A percentile compares a stretch with the other conserved stretches of the same genome.
These are phyloP conservation scores for Monoplex corrugatus DNA, from an alignment of 2,888 invertebrate genomes.

Conservation along the genomic window DNA sequence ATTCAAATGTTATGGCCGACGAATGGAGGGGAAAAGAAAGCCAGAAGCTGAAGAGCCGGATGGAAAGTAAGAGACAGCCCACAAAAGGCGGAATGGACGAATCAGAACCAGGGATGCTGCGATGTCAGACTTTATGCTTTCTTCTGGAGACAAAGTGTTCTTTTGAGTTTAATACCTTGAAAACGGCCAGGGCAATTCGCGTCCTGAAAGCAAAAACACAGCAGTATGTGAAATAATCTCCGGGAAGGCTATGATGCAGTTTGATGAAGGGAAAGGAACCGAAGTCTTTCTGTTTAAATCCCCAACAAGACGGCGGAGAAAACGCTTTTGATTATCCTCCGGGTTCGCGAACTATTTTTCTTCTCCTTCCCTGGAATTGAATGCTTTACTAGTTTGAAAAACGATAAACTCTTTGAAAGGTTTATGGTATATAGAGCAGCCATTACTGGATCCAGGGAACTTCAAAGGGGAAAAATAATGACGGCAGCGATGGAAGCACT, in stretches of 20 bases:
- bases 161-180: constrained; percentile 36
- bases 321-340: constrained; percentile 42
- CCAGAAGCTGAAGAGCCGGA: neutral
- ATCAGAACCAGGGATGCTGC: constrained; percentile 4
- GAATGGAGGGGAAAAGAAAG: neutral
- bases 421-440: constrained; percentile 38
- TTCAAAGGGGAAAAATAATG: constrained; percentile 46
- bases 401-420: constrained; percentile 42
- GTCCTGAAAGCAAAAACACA: constrained; percentile 30
- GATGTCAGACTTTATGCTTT: constrained; percentile 38
- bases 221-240: constrained; percentile 37
- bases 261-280: constrained; percentile 27
- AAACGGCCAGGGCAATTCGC: constrained; percentile 1
- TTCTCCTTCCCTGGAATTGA: constrained; percentile 14
- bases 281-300: neutral
- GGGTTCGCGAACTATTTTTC: neutral
- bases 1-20: constrained; percentile 44
- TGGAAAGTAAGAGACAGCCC: neutral
- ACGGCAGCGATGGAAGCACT: constrained; percentile 4
- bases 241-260: constrained; percentile 34
- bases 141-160: constrained; percentile 41
- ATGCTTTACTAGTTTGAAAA: constrained; percentile 43
- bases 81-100: constrained; percentile 18
- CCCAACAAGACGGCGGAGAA: constrained; percentile 31
- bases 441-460: constrained; percentile 8